These are phyloP conservation scores for Euleptes europaea DNA, from an alignment of 2,113 vertebrate genomes.

Conservation along the genomic window DNA sequence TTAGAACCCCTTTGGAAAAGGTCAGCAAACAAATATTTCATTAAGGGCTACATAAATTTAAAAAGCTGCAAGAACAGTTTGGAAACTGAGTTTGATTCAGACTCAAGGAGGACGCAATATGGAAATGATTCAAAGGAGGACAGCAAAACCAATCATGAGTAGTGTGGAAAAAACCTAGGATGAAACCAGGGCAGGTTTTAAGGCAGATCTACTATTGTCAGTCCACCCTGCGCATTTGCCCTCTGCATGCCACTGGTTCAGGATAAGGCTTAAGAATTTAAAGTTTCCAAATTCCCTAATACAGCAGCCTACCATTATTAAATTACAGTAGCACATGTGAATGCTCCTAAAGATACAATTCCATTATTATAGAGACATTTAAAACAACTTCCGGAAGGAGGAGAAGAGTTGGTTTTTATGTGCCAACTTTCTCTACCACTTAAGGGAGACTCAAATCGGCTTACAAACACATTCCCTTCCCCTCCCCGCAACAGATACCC, in stretches of 20 bases:
- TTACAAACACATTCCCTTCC: too few relatives aligned
- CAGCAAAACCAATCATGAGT: not conserved
- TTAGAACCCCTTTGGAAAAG: not conserved
- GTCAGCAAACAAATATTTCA: not conserved
- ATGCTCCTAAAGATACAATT: not conserved
- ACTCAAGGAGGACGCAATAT: not conserved
- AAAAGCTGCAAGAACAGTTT: not conserved
- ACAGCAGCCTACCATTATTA: not conserved
- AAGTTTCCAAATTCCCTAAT: not conserved
- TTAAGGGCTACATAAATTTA: not conserved
- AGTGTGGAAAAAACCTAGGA: not conserved
- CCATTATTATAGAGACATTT: not conserved
- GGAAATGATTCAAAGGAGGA: not conserved
- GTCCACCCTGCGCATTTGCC: not conserved
- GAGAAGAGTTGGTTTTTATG: too few relatives aligned
- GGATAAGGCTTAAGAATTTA: not conserved
- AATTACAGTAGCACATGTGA: not conserved
- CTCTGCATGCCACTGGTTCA: not conserved
- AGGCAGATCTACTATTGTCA: not conserved
- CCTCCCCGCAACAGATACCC: too few relatives aligned
- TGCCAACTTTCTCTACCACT: too few relatives aligned
- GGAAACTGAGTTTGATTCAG: not conserved
- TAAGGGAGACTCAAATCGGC: too few relatives aligned
- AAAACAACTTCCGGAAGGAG: not conserved
- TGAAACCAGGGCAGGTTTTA: not conserved